A percentile compares a stretch with the other conserved stretches of the same genome.
These are phyloP conservation scores for Platycnemis pennipes DNA, from an alignment of 2,888 invertebrate species.

Conservation along the genomic window DNA sequence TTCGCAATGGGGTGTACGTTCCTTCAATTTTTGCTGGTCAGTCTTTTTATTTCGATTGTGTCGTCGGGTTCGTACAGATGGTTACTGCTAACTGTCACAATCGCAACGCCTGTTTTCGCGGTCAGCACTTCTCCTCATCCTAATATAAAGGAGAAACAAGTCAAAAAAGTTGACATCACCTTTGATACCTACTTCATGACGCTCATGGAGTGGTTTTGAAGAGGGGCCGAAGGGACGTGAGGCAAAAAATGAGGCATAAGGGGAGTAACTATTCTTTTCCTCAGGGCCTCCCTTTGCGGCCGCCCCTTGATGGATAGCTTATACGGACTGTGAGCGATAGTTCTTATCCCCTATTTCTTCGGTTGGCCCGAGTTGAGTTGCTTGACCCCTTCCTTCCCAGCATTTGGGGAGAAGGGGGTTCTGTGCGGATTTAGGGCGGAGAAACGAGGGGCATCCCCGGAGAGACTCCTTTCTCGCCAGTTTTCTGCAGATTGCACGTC, in stretches of 20 bases:
- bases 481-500: not conserved
- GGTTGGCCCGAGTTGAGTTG: not conserved
- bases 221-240: not conserved
- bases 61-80: too few species aligned
- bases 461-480: not conserved
- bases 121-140: too few species aligned
- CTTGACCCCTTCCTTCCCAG: not conserved
- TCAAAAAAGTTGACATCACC: too few species aligned
- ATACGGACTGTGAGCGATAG: slow-evolving; percentile 8
- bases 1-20: too few species aligned
- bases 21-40: too few species aligned
- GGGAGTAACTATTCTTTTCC: not conserved
- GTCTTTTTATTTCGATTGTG: too few species aligned
- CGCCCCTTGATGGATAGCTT: slow-evolving; percentile 14
- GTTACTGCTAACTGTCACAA: too few species aligned
- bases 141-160: too few species aligned
- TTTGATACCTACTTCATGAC: not conserved
- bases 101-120: too few species aligned
- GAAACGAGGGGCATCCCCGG: not conserved
- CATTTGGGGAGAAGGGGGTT: not conserved
- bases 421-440: not conserved
- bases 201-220: not conserved
- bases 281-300: not conserved
- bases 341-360: not conserved
- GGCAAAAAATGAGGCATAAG: not conserved